Evolutionary conservation across 2,888 invertebrate species (phyloP).

Genomic region (Drosophila nigricruria): DNA sequence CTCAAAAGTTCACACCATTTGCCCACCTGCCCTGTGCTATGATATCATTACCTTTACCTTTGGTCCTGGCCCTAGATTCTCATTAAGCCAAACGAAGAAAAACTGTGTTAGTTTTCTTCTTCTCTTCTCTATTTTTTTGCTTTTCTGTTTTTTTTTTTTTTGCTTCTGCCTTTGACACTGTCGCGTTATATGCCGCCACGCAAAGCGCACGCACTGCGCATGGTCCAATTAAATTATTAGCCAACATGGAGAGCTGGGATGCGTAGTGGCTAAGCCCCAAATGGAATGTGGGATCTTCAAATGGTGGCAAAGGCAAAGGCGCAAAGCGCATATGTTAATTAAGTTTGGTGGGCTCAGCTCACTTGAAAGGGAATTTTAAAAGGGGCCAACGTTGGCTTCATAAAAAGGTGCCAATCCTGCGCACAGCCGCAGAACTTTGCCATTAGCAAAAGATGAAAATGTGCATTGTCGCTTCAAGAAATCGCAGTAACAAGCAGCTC

Average conservation of each 20-base stretch:
- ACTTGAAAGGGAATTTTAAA: constrained; percentile 73
- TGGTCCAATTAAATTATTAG: constrained; percentile 79
- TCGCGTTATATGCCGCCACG: constrained; percentile 32
- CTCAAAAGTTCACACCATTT: constrained; percentile 49
- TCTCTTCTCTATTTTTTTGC: background rate
- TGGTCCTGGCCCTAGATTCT: constrained; percentile 61
- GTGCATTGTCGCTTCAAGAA: constrained; percentile 63
- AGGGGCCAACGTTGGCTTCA: constrained; percentile 14
- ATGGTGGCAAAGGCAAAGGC: constrained; percentile 39
- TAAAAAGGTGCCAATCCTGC: background rate
- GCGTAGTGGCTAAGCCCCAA: constrained; percentile 36
- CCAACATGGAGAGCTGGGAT: constrained; percentile 12
- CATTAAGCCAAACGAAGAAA: constrained; percentile 74
- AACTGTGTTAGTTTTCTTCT: constrained; percentile 51
- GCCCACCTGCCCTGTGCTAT: constrained; percentile 35
- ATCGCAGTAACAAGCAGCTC: constrained; percentile 37
- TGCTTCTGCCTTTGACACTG: constrained; percentile 38
- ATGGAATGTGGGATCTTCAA: constrained; percentile 68
- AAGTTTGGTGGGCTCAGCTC: constrained; percentile 45
- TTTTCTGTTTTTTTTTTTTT: background rate
- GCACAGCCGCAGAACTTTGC: constrained; percentile 22
- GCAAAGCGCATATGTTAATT: constrained; percentile 77
- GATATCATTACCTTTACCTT: constrained; percentile 35
- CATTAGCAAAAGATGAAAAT: constrained; percentile 57
- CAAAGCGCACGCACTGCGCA: constrained; percentile 65